These are phyloP conservation scores for Vultur gryphus DNA, from an alignment of 2,797 vertebrate species.

Conservation along the genomic window DNA sequence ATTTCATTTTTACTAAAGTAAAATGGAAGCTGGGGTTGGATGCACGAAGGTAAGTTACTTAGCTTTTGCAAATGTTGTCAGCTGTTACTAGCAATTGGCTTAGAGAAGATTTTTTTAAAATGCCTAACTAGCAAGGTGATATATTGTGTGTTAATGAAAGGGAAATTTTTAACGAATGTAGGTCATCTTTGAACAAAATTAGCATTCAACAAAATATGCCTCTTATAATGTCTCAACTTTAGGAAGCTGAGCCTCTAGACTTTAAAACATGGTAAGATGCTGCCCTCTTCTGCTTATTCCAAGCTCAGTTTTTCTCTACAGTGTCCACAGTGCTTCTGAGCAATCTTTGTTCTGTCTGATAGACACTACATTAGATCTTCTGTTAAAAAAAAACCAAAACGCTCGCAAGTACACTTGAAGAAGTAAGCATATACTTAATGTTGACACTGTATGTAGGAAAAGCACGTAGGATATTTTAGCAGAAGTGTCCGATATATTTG, in stretches of 20 bases:
- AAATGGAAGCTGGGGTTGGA: neutral
- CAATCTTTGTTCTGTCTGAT: neutral
- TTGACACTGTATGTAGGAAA: neutral
- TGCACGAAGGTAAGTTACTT: neutral
- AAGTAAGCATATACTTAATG: neutral
- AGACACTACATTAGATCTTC: neutral
- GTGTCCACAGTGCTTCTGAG: neutral
- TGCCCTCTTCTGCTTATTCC: slow-evolving; percentile 65
- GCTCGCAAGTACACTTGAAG: neutral
- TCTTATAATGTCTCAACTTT: neutral
- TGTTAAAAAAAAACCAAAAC: neutral
- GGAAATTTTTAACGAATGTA: slow-evolving; percentile 33
- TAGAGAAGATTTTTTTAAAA: neutral
- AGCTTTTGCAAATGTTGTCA: slow-evolving; percentile 10
- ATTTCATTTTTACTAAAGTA: neutral
- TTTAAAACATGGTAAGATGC: slow-evolving; percentile 28
- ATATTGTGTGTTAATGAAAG: slow-evolving; percentile 2
- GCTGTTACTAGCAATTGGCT: slow-evolving; percentile 44
- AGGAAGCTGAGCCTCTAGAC: neutral
- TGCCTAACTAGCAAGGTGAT: slow-evolving; percentile 17
- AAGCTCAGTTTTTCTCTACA: neutral
- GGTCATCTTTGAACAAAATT: slow-evolving; percentile 56
- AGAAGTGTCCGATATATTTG: rapidly evolving
- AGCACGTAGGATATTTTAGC: neutral
- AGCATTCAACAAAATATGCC: slow-evolving; percentile 26